phyloP scores from a whole-genome alignment of 2,797 vertebrate genomes.

The Meda fulgida region DNA sequence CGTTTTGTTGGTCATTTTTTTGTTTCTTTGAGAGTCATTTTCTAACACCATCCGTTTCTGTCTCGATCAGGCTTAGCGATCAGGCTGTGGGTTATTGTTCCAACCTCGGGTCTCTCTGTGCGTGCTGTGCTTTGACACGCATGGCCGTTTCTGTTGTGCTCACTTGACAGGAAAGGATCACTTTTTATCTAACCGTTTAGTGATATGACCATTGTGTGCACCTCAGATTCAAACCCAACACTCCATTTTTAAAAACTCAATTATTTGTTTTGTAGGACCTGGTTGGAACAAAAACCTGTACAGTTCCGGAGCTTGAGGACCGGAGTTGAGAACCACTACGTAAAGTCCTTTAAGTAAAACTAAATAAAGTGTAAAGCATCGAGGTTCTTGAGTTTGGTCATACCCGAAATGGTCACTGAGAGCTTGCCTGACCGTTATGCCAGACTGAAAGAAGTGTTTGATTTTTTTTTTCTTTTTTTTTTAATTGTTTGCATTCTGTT shows the following conservation, averaged over 20 bases:
- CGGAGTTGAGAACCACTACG: conserved; percentile 88
- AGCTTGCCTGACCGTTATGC: conserved; percentile 74
- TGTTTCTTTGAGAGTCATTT: conserved; percentile 42
- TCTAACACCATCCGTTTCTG: conserved; percentile 24
- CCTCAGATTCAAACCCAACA: conserved; percentile 75
- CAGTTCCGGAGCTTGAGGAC: conserved; percentile 88
- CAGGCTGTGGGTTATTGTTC: conserved; percentile 84
- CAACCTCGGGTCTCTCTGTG: conserved; percentile 85
- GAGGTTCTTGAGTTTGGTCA: conserved; percentile 79
- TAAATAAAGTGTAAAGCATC: conserved; percentile 72
- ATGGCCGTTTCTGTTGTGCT: conserved; percentile 79
- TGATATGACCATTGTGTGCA: conserved; percentile 76
- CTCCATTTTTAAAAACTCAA: conserved; percentile 81
- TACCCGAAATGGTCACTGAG: conserved; percentile 67
- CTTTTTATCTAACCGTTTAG: conserved; percentile 76
- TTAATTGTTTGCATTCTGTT: conserved; percentile 51
- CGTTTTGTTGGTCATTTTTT: conserved; percentile 28
- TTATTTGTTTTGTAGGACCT: conserved; percentile 90
- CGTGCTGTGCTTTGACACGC: conserved; percentile 71
- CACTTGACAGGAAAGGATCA: conserved; percentile 72
- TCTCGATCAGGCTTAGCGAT: conserved; percentile 68
- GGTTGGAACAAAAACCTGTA: conserved; percentile 90
- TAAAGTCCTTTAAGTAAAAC: conserved; percentile 75
- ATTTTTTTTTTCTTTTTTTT: conserved; percentile 71
- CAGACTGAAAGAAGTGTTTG: conserved; percentile 78